These are phyloP conservation scores for Drosophila macrospina DNA, from an alignment of 2,888 invertebrate genomes.

Conservation along the genomic window DNA sequence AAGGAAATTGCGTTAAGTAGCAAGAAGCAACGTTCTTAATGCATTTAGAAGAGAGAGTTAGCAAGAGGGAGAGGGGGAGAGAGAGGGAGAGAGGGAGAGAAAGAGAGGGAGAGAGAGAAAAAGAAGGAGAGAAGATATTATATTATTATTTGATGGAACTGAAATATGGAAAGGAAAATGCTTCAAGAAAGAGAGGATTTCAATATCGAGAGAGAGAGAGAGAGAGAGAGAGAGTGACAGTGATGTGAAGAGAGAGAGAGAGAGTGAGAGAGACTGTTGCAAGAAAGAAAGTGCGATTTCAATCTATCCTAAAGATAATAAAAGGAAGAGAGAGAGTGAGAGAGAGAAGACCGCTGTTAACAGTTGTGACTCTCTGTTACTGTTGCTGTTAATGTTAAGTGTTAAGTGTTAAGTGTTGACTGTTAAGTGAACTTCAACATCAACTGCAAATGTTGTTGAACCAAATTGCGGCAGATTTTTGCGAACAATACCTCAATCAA, in stretches of 20 bases:
- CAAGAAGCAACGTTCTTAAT: background rate
- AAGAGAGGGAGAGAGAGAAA: background rate
- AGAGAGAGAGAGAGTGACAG: too few species aligned
- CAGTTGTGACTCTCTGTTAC: background rate
- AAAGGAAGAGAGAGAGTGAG: too few species aligned
- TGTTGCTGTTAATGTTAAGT: background rate
- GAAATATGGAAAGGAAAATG: too few species aligned
- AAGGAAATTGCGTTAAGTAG: background rate
- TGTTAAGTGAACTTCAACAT: background rate
- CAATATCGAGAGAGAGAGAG: too few species aligned
- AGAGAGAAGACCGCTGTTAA: background rate
- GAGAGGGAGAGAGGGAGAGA: background rate
- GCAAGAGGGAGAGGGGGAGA: background rate
- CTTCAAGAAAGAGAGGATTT: too few species aligned
- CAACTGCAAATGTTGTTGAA: background rate
- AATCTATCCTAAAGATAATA: too few species aligned
- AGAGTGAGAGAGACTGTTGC: too few species aligned
- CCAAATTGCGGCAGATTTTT: slow-evolving; percentile 20
- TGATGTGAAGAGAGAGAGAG: too few species aligned
- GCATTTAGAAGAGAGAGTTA: background rate
- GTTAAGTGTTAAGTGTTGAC: too few species aligned
- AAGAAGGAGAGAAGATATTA: too few species aligned
- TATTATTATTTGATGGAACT: too few species aligned
- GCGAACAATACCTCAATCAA: slow-evolving; percentile 60
- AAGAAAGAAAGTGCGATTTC: too few species aligned